Evolutionary conservation across 1,140 invertebrate genomes (phyloP), one percentile per base, ranked within the genome.

Genomic region (Dendrolimus punctatus): DNA sequence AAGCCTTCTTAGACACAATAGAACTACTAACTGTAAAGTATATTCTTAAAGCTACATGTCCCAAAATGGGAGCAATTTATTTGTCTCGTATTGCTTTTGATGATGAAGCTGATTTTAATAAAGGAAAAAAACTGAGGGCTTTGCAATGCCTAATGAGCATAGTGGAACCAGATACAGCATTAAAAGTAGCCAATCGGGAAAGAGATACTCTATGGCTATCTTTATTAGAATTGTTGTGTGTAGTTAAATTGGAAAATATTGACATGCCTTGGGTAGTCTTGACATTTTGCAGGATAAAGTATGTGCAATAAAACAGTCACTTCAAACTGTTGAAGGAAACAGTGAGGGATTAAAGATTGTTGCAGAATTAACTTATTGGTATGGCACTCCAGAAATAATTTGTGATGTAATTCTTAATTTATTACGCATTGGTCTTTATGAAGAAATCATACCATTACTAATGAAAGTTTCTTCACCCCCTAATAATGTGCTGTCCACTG

Each of bases 141-240:
- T 60, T 87, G n/a, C 85, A 88, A 65, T 88, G 87, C 59, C 64
- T 88, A 37, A 77, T 87, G 60, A 88, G 87, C 56, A 60, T 87
- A 39, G 68, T 85, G 39, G 83, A 87, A 44, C 51, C 72, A 36
- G 85, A 87, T 51, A 81, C 79, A 46, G 76, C 85, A 39, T 66
- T 82, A 8, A 87, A 86, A 77, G 80, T 87, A 8, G 76, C 83
- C 10, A 81, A 87, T 55, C 67, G 63, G 37, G 70, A 79, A 55
- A 76, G 80, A 23, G 70, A 74, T 46, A 67, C 63, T 5, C 64
- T 87, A 48, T 87, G 85, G 85, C 57, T 55, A 23, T 80, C 75
- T 8, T 68, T 87, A 49, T 67, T 87, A 46, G 82, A 87, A 55
- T 62, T 88, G 49, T 72, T 85, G 7, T 76, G 77, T 55, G 65